Base-by-base conservation (phyloP, 1,140 invertebrate genomes). In the Andricus grossulariae region DNA sequence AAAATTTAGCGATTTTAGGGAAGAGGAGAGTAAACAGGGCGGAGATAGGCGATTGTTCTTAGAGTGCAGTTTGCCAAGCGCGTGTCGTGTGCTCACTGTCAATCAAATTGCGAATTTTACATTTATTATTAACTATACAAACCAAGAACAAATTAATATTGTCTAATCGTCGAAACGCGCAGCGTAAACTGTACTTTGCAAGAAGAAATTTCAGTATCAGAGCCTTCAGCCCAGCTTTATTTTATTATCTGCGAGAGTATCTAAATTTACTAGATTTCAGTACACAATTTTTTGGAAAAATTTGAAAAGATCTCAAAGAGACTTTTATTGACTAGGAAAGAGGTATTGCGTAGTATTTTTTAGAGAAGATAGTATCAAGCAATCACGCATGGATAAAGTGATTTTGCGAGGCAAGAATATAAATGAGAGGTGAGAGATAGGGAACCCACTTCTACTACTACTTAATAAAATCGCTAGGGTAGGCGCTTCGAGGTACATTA, bases 401-500 rank as follows among this genome's bases (percentile, higher is more conserved):
- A 84, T 83, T 77, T 85, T 74, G 66, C 60, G 60, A 66, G 60
- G 60, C 60, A 66, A 32, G 60, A 66, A 66, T 66, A 66, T 66
- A 45, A 71, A 50, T 71, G 57, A 71, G 72, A 73, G 49, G 72
- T 39, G 72, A 76, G 60, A 73, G 52, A 72, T 72, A 74, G 80
- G 71, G 75, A 60, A 55, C 50, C 32, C 75, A 81, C 82, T 52
- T 54, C 80, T 82, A 84, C 85, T 82, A 87, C 85, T 83, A 82
- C 78, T 78, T 76, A 83, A 85, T 87, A 86, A 88, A 84, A 85
- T 88, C 78, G 87, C 89, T 91, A 90, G 88, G 82, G 50, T 90
- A 90, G 89, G 84, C 85, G 90, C 90, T 91, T 91, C 84, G 83
- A 90, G 83, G 86, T 89, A 87, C 83, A 87, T 86, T 89, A 89